These are phyloP conservation scores for Lottia gigantea DNA, from an alignment of 2,888 invertebrate genomes.

Conservation along the genomic window DNA sequence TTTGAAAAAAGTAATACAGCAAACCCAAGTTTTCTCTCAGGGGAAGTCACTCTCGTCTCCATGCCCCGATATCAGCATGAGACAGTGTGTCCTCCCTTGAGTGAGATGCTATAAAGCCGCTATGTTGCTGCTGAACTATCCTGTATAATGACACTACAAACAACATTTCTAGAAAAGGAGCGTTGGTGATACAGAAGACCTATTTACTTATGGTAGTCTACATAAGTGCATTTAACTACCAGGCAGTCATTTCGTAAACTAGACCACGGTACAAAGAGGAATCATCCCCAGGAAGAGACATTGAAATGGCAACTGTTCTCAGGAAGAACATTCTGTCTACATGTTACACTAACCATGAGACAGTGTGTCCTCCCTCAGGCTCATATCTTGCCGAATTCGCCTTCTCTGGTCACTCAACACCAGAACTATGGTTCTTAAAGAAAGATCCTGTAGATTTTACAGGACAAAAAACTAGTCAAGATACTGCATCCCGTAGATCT, in stretches of 20 bases:
- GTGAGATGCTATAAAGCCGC: slow-evolving; percentile 19
- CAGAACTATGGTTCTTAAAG: no score
- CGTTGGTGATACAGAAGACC: no score
- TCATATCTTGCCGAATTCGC: neutral
- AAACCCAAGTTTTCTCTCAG: slow-evolving; percentile 23
- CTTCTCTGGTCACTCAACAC: neutral
- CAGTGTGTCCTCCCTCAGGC: slow-evolving; percentile 52
- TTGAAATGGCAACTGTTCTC: slow-evolving; percentile 37
- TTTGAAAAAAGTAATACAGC: neutral
- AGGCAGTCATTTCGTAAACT: no score
- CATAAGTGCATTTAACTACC: no score
- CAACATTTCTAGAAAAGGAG: no score
- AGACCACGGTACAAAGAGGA: no score
- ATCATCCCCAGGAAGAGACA: neutral
- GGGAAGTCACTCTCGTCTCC: slow-evolving; percentile 43
- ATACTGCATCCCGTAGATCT: no score
- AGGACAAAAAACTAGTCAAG: no score
- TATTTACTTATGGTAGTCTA: no score
- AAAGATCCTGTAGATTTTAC: no score
- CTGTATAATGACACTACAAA: no score
- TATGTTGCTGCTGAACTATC: neutral
- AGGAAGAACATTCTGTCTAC: slow-evolving; percentile 42
- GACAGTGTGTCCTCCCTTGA: slow-evolving; percentile 53
- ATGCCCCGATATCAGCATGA: slow-evolving; percentile 37
- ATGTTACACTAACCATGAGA: slow-evolving; percentile 38